Evolutionary conservation across 2,113 vertebrate species (phyloP).

Genomic region (Lontra canadensis): DNA sequence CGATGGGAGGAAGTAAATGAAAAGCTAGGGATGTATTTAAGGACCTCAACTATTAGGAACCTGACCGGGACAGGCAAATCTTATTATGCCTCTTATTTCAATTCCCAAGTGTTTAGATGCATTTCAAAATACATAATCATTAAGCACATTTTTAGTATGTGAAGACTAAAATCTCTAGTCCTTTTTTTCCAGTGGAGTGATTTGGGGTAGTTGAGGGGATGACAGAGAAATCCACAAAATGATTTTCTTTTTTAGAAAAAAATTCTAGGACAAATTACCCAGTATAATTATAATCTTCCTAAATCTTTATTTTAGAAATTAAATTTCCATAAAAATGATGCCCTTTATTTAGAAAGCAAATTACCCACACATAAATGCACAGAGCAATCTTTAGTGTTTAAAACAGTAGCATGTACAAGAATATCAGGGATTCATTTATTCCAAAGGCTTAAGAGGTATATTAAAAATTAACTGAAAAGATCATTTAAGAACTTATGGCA

Average conservation of each 20-base stretch:
- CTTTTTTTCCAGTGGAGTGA: neutral
- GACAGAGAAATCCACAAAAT: neutral
- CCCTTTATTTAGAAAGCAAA: slow-evolving; percentile 20
- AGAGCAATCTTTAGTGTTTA: neutral
- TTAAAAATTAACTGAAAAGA: slow-evolving; percentile 21
- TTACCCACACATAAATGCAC: neutral
- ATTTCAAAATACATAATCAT: neutral
- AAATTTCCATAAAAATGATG: neutral
- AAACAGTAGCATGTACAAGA: neutral
- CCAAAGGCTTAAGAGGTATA: neutral
- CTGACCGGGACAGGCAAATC: neutral
- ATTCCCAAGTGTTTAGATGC: neutral
- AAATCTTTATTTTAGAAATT: neutral
- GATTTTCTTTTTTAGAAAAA: slow-evolving; percentile 7
- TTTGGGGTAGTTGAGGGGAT: neutral
- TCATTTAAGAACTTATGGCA: neutral
- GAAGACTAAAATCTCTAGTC: neutral
- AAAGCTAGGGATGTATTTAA: neutral
- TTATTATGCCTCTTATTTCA: neutral
- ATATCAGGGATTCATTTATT: neutral
- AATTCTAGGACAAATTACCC: neutral
- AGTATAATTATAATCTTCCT: neutral
- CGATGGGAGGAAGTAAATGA: neutral
- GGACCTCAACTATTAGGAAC: neutral
- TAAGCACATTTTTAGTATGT: neutral